Evolutionary conservation across 2,888 invertebrate genomes (phyloP), one percentile per base, ranked within the genome.

Genomic region (Pelosia muscerda): DNA sequence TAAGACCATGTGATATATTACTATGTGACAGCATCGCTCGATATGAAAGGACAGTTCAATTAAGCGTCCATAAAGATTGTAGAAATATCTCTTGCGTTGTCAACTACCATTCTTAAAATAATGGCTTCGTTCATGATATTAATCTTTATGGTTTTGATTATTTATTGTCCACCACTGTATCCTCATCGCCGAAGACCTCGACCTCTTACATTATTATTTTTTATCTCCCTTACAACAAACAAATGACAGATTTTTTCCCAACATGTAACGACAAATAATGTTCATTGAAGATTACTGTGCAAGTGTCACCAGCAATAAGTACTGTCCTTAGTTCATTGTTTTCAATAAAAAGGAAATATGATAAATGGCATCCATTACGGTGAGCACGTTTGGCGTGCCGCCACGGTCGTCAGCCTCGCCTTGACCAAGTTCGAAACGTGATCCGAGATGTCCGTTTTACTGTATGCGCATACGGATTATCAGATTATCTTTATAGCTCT

Each of bases 351-450:
- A 64, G 55, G 25, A 89, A 89, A 88, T 84, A 88, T 86, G 88
- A 91, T 85, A 91, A 90, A 91, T 88, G 84, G 83, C 81, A 81
- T 84, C 83, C 85, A 91, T 91, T 90, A 90, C 81, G 68, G 76
- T 72, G 71, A 67, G 81, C 85, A 85, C 83, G 88, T 84, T 89
- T 93, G 92, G 92, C 93, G 86, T 89, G 88, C 85, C 87, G 90
- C 92, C 93, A 93, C 90, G 92, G 90, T 90, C 92, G 88, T 82
- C 86, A 87, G 88, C 88, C 88, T 92, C 85, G 90, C 94, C 94
- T 94, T 94, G 94, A 94, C 94, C 94, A 93, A 92, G 84, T 90
- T 94, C 86, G 85, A 85, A 84, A 81, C 87, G 82, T 82, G 85
- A 85, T 83, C 81, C 81, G 86, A 88, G 88, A 88, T 88, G 88